phyloP scores from a whole-genome alignment of 2,888 invertebrate genomes.

The Harpalus rubripes region DNA sequence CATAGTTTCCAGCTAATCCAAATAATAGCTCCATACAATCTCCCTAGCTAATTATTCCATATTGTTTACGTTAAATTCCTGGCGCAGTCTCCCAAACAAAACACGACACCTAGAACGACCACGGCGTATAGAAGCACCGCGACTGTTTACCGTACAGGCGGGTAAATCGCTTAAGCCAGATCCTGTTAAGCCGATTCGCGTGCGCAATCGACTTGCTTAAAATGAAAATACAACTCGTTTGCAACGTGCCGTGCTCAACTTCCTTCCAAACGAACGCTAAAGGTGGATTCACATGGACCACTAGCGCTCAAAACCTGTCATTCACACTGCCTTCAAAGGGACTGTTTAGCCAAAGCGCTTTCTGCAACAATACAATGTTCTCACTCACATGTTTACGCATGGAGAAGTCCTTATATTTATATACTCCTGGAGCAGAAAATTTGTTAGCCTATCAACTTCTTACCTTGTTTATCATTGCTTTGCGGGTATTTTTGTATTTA shows the following conservation, averaged over 20 bases:
- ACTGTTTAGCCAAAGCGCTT: background rate
- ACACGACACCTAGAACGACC: constrained; percentile 36
- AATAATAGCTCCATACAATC: constrained; percentile 24
- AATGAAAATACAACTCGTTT: constrained; percentile 62
- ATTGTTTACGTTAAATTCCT: constrained; percentile 21
- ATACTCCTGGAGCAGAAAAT: too few relatives aligned
- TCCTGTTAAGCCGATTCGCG: constrained; percentile 61
- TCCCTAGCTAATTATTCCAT: constrained; percentile 25
- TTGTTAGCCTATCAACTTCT: too few relatives aligned
- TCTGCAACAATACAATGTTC: background rate
- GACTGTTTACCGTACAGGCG: constrained; percentile 49
- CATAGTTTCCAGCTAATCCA: constrained; percentile 9
- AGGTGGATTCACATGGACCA: constrained; percentile 23
- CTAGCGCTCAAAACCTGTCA: background rate
- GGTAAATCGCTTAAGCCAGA: constrained; percentile 61
- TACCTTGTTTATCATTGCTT: too few relatives aligned
- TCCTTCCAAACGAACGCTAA: background rate
- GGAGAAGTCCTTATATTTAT: too few relatives aligned
- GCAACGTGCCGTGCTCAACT: constrained; percentile 30
- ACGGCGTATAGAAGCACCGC: background rate
- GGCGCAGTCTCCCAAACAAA: constrained; percentile 4
- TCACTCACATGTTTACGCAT: background rate
- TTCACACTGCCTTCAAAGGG: background rate
- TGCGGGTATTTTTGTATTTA: too few relatives aligned
- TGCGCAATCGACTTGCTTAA: constrained; percentile 54